A percentile compares a stretch with the other conserved stretches of the same genome.
Conservation (phyloP, 2,888 invertebrate genomes). For the Zhuqinia jingwanae region DNA sequence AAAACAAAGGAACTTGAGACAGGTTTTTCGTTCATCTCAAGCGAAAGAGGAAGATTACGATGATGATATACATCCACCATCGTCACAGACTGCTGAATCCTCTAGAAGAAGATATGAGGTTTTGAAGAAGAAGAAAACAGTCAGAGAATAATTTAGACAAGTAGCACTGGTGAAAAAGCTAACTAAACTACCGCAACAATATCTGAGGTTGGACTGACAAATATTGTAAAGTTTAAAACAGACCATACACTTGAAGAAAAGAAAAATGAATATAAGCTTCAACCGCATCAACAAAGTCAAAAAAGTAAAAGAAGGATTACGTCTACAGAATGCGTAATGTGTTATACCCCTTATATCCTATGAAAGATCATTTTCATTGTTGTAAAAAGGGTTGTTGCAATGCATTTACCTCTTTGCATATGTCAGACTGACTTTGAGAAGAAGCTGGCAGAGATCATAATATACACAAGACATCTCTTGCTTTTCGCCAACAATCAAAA, state of each 20-base stretch:
- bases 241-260: constrained; percentile 10
- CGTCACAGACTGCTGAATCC: constrained; percentile 67
- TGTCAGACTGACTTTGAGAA: too few relatives aligned
- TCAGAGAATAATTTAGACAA: too few relatives aligned
- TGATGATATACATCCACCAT: constrained; percentile 8
- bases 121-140: constrained; percentile 1
- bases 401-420: background rate
- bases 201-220: constrained; percentile 12
- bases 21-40: constrained; percentile 62
- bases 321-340: too few relatives aligned
- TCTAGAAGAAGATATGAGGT: constrained; percentile 5
- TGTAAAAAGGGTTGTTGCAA: background rate
- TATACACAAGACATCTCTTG: background rate
- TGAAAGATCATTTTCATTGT: constrained; percentile 24
- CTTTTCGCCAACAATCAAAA: constrained; percentile 13
- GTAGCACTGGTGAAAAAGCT: background rate
- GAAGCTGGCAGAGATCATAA: background rate
- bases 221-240: background rate
- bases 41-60: background rate
- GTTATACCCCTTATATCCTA: too few relatives aligned
- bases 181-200: constrained; percentile 40
- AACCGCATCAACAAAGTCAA: background rate
- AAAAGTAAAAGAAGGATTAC: background rate
- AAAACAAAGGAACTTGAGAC: too few relatives aligned
- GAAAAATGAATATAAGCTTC: background rate